Evolutionary conservation across 2,888 invertebrate species (phyloP), one percentile per base, ranked within the genome.

Genomic region (Drosophila paramelanica): DNA sequence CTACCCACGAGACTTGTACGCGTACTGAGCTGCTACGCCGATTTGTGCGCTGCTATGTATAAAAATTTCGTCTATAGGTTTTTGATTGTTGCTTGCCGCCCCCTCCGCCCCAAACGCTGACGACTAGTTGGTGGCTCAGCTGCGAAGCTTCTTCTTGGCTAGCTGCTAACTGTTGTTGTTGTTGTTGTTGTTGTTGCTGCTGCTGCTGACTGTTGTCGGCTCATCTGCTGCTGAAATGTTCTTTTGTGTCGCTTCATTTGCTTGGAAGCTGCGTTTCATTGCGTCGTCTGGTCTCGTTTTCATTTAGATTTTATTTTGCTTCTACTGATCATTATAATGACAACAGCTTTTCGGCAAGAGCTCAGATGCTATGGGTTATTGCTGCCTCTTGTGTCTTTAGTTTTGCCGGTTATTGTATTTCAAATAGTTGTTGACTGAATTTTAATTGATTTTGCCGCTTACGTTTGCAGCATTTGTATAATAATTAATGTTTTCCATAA

Each of bases 1-100:
- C 89, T 90, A 89, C 86, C 90, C 89, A 91, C 91, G 90, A 92
- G 90, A 90, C 88, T 89, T 90, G 90, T 91, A 89, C 90, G 90
- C 90, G 89, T 90, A 92, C 92, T 92, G 91, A 92, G 83, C 91
- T 91, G 89, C 89, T 80, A 70, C 71, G 77, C 75, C 74, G 76
- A 79, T 77, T 70, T 85, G 81, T 86, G 83, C 87, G 87, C 83
- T 71, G 86, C 91, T 92, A 92, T 90, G 92, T 92, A 92, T 91
- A 89, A 74, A 88, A 85, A 86, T 74, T 88, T 88, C 49, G 87
- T 67, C 80, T 70, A 78, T 70, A 75, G 59, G 59, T 20, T 60
- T 79, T 57, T 57, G 62, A 64, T 55, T 61, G 46, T 5, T 17
- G 10, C 38, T n/a, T 31, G 17, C 17, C 17, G 17, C 17, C 7